Conservation (phyloP, 1,140 invertebrate genomes). For the Listronotus oregonensis region DNA sequence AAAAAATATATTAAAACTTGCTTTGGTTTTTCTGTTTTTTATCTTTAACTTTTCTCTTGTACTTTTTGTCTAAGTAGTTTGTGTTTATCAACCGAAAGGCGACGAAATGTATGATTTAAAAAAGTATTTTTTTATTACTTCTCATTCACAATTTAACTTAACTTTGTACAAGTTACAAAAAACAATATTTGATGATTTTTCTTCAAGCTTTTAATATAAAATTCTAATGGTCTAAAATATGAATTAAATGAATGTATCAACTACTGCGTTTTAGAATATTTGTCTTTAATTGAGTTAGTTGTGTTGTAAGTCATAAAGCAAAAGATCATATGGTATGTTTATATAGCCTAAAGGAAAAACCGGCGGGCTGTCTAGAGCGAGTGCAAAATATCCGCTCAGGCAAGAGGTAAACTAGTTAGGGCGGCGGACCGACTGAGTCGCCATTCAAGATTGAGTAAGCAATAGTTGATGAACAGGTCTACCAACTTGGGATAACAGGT, state of each 20-base stretch:
- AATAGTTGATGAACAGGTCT: constrained; percentile 56
- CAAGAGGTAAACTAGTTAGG: constrained; percentile 48
- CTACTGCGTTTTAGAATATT: not conserved
- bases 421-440: constrained; percentile 39
- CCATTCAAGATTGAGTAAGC: constrained; percentile 53
- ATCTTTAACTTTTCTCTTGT: no score
- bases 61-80: no score
- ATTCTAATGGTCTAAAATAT: no score
- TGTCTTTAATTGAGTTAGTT: constrained; percentile 4
- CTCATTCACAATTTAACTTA: no score
- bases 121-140: no score
- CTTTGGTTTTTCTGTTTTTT: no score
- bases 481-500: constrained; percentile 52
- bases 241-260: not conserved
- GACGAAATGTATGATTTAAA: no score
- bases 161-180: no score
- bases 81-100: no score
- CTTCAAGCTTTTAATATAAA: no score
- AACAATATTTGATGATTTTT: no score
- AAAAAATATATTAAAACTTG: no score
- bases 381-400: constrained; percentile 27
- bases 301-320: not conserved
- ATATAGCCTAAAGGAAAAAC: not conserved
- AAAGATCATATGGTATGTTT: not conserved
- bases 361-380: constrained; percentile 10